phyloP scores from a whole-genome alignment of 1,140 invertebrate species.

The Drosophila nebulosa region DNA sequence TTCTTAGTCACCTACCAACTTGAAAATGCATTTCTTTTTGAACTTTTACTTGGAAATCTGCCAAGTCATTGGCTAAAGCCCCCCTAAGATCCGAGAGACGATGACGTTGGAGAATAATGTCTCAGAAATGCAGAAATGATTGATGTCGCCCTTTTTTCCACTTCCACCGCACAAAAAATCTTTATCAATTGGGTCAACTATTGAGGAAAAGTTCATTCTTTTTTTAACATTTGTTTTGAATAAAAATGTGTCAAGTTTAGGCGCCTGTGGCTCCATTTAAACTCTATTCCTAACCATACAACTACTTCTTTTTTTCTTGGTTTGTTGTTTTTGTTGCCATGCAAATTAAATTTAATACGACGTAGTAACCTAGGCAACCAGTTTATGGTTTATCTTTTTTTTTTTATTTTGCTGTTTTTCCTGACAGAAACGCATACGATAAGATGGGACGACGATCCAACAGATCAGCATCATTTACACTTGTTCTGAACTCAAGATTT shows the following conservation, averaged over 20 bases:
- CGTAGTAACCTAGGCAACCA: constrained; percentile 47
- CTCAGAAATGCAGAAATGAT: constrained; percentile 56
- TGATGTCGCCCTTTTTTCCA: constrained; percentile 54
- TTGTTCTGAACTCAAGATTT: constrained; percentile 30
- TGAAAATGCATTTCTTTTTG: constrained; percentile 40
- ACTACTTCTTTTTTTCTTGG: constrained; percentile 3
- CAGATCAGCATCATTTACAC: constrained; percentile 58
- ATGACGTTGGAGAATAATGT: constrained; percentile 53
- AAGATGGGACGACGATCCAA: constrained; percentile 20
- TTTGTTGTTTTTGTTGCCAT: constrained; percentile 41
- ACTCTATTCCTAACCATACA: constrained; percentile 9
- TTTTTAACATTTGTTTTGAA: constrained; percentile 14
- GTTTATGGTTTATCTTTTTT: constrained; percentile 22
- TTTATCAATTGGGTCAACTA: constrained; percentile 61
- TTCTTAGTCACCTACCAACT: background rate
- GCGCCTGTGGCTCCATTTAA: constrained; percentile 31
- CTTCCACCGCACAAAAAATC: background rate
- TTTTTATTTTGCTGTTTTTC: background rate
- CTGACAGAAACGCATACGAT: constrained; percentile 11
- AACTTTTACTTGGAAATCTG: constrained; percentile 60
- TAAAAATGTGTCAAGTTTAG: constrained; percentile 67
- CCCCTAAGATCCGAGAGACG: constrained; percentile 35
- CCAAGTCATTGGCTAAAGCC: constrained; percentile 69
- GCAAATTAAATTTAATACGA: constrained; percentile 68
- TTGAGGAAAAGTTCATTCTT: constrained; percentile 44